Percentiles rank a stretch among this genome's conserved stretches.
Conservation (phyloP, 2,797 vertebrate genomes). For the Remorina albescens region DNA sequence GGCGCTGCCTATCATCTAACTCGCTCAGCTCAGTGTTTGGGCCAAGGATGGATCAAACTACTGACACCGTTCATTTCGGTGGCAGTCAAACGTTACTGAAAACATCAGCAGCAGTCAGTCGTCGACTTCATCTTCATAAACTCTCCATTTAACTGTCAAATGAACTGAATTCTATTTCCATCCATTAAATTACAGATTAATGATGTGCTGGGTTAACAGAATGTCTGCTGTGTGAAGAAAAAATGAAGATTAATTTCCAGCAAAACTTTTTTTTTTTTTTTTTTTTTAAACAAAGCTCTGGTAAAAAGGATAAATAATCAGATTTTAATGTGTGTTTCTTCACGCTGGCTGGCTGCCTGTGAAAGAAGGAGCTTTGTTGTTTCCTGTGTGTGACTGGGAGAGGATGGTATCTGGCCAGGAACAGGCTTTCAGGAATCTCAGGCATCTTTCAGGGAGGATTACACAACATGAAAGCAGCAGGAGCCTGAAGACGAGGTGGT, state of each 20-base stretch:
- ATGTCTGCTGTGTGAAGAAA: not conserved
- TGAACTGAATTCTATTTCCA: too few species aligned
- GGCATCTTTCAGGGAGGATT: not conserved
- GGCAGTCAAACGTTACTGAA: not conserved
- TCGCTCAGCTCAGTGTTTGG: conserved; percentile 1
- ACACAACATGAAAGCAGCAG: not conserved
- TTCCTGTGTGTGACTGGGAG: not conserved
- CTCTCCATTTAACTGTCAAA: too few species aligned
- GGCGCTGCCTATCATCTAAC: conserved; percentile 13
- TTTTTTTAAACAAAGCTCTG: not conserved
- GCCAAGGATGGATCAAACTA: not conserved
- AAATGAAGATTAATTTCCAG: not conserved
- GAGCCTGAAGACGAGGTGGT: not conserved
- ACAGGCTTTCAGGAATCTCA: not conserved
- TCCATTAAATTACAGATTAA: too few species aligned
- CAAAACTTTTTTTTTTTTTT: too few species aligned
- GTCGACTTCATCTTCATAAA: not conserved
- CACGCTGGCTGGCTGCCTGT: not conserved
- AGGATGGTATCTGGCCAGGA: not conserved
- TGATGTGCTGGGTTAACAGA: not conserved
- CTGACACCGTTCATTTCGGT: not conserved
- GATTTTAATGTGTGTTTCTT: not conserved
- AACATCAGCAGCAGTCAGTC: not conserved
- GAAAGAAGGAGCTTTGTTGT: not conserved
- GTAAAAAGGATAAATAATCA: not conserved